These are phyloP conservation scores for Clarias fuscus DNA, from an alignment of 2,797 vertebrate species.

Conservation along the genomic window DNA sequence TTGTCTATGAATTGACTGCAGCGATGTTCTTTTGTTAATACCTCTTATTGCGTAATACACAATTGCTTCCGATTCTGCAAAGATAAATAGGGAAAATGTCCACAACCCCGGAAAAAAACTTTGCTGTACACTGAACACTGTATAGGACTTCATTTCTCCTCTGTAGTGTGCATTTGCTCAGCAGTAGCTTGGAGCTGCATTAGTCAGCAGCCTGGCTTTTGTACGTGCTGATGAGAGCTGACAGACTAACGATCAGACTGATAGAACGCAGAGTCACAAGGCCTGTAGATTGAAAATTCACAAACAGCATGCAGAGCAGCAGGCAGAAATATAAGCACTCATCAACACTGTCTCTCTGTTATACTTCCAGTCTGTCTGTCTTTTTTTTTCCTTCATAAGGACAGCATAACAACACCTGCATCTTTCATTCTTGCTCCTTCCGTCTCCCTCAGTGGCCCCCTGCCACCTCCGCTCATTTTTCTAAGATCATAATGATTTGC, in stretches of 20 bases:
- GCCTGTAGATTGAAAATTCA: neutral
- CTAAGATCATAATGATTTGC: constrained; percentile 11
- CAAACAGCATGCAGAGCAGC: neutral
- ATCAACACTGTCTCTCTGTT: neutral
- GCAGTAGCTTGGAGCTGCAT: constrained; percentile 14
- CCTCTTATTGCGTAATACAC: neutral
- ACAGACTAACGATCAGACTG: constrained; percentile 5
- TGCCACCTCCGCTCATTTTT: neutral
- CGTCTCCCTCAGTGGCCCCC: constrained; percentile 11
- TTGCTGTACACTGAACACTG: neutral
- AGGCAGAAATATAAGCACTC: neutral
- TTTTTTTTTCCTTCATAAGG: neutral
- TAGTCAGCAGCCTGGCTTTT: constrained; percentile 45
- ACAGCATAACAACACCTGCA: constrained; percentile 16
- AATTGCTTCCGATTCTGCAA: neutral
- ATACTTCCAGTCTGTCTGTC: neutral
- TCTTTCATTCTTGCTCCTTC: constrained; percentile 2
- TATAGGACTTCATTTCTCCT: neutral
- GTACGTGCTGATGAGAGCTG: constrained; percentile 35
- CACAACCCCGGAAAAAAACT: neutral
- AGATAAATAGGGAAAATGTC: neutral
- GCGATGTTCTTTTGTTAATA: neutral
- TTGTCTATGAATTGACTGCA: neutral
- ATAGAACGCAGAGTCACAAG: neutral
- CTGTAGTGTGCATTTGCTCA: neutral